Percentiles rank a stretch among this genome's conserved stretches.
These are phyloP conservation scores for Venturia canescens DNA, from an alignment of 1,140 invertebrate genomes.

Conservation along the genomic window DNA sequence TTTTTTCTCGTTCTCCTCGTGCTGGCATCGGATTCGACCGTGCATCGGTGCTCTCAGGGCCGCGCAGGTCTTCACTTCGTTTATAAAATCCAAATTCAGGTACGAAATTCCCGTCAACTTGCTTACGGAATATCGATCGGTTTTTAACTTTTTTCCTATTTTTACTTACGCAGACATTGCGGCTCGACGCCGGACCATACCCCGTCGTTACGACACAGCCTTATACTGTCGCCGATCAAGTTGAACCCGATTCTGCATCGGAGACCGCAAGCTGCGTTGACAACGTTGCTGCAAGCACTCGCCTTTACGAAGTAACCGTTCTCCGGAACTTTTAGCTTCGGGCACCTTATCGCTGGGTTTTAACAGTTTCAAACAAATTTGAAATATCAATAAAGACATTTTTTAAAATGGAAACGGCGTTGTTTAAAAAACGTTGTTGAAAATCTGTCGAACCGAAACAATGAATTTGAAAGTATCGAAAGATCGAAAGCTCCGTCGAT, in stretches of 20 bases:
- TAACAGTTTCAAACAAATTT: conserved; percentile 47
- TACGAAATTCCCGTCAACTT: too few relatives aligned
- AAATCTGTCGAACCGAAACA: too few relatives aligned
- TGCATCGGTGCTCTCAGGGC: conserved; percentile 77
- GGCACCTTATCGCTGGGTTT: conserved; percentile 79
- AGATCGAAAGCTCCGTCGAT: too few relatives aligned
- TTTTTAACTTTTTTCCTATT: too few relatives aligned
- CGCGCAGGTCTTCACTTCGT: conserved; percentile 81
- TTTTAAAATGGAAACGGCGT: too few relatives aligned
- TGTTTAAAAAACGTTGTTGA: too few relatives aligned
- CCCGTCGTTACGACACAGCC: conserved; percentile 82
- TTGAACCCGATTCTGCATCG: conserved; percentile 83
- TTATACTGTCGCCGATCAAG: conserved; percentile 81
- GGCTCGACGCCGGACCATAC: conserved; percentile 82
- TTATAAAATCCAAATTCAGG: not conserved
- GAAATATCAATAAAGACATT: not conserved
- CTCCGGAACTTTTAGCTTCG: conserved; percentile 78
- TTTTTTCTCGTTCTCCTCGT: conserved; percentile 70
- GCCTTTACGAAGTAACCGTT: conserved; percentile 84
- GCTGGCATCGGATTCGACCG: conserved; percentile 80
- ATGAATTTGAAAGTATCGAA: too few relatives aligned
- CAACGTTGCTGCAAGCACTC: conserved; percentile 79
- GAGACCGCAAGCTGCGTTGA: conserved; percentile 85
- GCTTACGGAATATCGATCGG: too few relatives aligned
- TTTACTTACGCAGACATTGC: conserved; percentile 79